Evolutionary conservation across 1,140 invertebrate genomes (phyloP).

Genomic region (Zaprionus nigranus): DNA sequence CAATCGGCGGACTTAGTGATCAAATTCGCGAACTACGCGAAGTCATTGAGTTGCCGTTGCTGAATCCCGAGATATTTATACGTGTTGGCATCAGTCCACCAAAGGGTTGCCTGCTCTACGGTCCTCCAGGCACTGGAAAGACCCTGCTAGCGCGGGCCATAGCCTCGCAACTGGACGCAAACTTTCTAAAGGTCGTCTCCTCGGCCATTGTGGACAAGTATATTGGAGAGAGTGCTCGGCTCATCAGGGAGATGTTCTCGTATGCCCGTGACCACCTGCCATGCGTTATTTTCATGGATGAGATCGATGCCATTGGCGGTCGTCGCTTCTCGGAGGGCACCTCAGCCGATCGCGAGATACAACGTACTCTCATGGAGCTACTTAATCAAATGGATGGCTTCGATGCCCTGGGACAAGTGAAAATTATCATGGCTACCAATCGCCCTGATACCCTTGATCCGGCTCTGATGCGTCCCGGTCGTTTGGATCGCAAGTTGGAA

Average conservation of each 20-base stretch:
- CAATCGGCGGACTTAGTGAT: slow-evolving; percentile 64
- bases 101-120: slow-evolving; percentile 99
- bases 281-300: slow-evolving; percentile 99
- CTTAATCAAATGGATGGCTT: slow-evolving; percentile 99
- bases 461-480: slow-evolving; percentile 97
- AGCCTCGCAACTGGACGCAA: slow-evolving; percentile 98
- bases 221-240: slow-evolving; percentile 99
- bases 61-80: slow-evolving; percentile 96
- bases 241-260: slow-evolving; percentile 99
- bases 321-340: slow-evolving; percentile 98
- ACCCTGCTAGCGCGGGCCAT: slow-evolving; percentile 97
- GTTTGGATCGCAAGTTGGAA: slow-evolving; percentile 98
- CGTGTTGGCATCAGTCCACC: slow-evolving; percentile 99
- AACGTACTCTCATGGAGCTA: slow-evolving; percentile 99
- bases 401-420: slow-evolving; percentile 97
- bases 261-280: slow-evolving; percentile 99
- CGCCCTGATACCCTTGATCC: slow-evolving; percentile 99
- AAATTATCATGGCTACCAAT: slow-evolving; percentile 99
- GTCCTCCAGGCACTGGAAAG: slow-evolving; percentile 99
- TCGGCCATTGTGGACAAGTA: slow-evolving; percentile 97
- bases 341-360: slow-evolving; percentile 98
- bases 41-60: slow-evolving; percentile 66
- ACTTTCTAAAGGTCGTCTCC: slow-evolving; percentile 99
- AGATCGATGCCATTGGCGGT: slow-evolving; percentile 99
- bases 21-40: slow-evolving; percentile 71